Evolutionary conservation across 2,888 invertebrate species (phyloP).

Genomic region (Melieria crassipennis): DNA sequence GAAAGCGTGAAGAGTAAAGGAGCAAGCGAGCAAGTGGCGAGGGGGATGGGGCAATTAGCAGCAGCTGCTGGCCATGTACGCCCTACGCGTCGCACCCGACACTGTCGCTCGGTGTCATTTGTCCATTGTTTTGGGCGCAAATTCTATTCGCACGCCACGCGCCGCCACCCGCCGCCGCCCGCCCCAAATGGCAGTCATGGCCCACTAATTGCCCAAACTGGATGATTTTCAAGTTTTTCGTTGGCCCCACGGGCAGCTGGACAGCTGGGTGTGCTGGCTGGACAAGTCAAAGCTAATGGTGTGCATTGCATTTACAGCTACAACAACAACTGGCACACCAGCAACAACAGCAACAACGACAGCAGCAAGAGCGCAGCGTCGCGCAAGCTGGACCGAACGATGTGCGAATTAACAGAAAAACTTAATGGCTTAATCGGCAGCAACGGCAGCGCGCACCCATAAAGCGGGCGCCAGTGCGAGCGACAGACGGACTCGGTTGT

Average conservation of each 20-base stretch:
- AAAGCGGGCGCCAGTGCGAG: background rate
- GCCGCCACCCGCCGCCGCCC: background rate
- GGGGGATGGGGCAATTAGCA: conserved; percentile 19
- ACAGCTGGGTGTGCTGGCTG: background rate
- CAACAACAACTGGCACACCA: background rate
- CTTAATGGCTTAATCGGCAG: conserved; percentile 20
- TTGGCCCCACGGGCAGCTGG: background rate
- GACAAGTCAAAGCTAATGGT: conserved; percentile 15
- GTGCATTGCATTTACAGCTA: conserved; percentile 16
- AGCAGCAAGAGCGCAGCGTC: background rate
- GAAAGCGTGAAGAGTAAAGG: no score
- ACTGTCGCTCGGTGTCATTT: no score
- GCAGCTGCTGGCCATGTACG: conserved; percentile 28
- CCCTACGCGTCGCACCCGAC: no score
- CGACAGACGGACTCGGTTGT: background rate
- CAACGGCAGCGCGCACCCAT: background rate
- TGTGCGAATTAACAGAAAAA: conserved; percentile 16
- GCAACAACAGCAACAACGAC: background rate
- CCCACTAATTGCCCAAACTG: conserved; percentile 17
- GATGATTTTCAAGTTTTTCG: conserved; percentile 11
- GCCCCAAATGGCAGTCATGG: conserved; percentile 11
- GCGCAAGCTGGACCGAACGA: background rate
- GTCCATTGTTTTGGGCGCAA: no score
- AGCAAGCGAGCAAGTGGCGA: no score
- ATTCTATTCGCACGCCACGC: no score